phyloP scores from a whole-genome alignment of 1,140 invertebrate genomes.

The Cyrtorhinus lividipennis region DNA sequence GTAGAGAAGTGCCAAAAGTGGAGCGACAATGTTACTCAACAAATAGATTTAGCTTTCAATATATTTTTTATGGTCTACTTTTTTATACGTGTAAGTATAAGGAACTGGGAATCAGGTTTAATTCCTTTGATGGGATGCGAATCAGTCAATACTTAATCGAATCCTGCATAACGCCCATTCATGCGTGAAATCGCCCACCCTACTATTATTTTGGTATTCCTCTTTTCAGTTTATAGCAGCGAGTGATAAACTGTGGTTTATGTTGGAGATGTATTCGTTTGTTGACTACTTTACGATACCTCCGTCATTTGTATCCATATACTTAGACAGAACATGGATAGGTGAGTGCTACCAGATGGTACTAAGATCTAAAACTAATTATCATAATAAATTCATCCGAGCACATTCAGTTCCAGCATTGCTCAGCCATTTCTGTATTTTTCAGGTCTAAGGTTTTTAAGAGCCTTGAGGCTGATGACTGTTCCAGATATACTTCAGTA shows the following conservation, averaged over 20 bases:
- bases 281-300: slow-evolving; percentile 99
- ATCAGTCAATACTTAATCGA: too few species aligned
- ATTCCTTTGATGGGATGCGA: too few species aligned
- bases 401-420: background rate
- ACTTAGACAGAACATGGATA: slow-evolving; percentile 99
- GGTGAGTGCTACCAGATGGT: slow-evolving; percentile 68
- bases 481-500: slow-evolving; percentile 99
- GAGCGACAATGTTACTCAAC: slow-evolving; percentile 98
- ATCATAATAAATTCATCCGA: too few species aligned
- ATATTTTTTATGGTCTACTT: slow-evolving; percentile 99
- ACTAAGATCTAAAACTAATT: too few species aligned
- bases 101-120: slow-evolving; percentile 5
- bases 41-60: slow-evolving; percentile 99
- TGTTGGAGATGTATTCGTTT: slow-evolving; percentile 99
- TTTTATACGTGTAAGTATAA: slow-evolving; percentile 95
- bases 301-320: slow-evolving; percentile 99
- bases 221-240: slow-evolving; percentile 97
- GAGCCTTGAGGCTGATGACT: slow-evolving; percentile 98
- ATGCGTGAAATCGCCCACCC: too few species aligned
- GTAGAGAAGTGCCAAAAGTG: slow-evolving; percentile 97
- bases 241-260: slow-evolving; percentile 99
- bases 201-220: slow-evolving; percentile 28
- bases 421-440: slow-evolving; percentile 25
- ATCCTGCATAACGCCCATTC: too few species aligned
- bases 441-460: slow-evolving; percentile 92